These are phyloP conservation scores for Syrmaticus mikado DNA, from an alignment of 2,113 vertebrate species.

Conservation along the genomic window DNA sequence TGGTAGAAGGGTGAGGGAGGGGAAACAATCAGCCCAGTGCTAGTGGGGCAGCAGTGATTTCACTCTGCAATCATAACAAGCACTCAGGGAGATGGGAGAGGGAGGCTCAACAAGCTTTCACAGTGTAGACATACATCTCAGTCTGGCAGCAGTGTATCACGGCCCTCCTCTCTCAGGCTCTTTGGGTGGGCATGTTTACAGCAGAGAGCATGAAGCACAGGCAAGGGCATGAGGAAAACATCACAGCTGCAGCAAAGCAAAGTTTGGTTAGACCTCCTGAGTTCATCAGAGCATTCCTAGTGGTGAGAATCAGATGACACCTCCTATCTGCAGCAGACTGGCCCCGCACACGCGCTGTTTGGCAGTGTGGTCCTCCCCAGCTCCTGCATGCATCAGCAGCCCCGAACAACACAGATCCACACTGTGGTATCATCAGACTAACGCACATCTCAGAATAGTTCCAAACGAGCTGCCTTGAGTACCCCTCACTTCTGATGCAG, in stretches of 20 bases:
- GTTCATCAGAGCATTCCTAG: slow-evolving; percentile 45
- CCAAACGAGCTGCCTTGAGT: background rate
- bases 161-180: slow-evolving; percentile 41
- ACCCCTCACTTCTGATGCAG: background rate
- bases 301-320: slow-evolving; percentile 14
- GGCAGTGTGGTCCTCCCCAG: background rate
- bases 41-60: background rate
- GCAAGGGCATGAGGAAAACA: slow-evolving; percentile 52
- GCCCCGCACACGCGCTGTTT: background rate
- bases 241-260: slow-evolving; percentile 50
- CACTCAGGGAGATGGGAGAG: background rate
- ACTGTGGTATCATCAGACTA: background rate
- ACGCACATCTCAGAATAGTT: background rate
- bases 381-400: background rate
- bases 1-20: fast-evolving
- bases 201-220: background rate
- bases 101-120: background rate
- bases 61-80: background rate
- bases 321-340: background rate
- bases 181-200: slow-evolving; percentile 69
- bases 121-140: background rate
- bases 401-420: background rate
- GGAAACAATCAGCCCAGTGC: background rate
- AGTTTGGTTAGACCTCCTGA: slow-evolving; percentile 53
- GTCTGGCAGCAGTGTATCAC: slow-evolving; percentile 27